These are phyloP conservation scores for Temnothorax nylanderi DNA, from an alignment of 1,140 invertebrate species.

Conservation along the genomic window DNA sequence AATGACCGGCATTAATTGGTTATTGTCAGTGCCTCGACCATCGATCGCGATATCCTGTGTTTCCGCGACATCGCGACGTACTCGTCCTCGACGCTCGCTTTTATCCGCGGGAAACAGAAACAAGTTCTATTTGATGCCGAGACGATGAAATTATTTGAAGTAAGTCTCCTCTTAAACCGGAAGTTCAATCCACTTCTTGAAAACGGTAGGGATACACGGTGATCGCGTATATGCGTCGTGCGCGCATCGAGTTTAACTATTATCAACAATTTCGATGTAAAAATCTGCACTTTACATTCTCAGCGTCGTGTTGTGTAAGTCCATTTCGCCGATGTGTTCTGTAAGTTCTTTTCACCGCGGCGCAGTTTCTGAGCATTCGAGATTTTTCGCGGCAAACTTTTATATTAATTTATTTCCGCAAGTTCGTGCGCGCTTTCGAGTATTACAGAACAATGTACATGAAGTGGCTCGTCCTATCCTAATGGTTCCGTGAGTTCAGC, in stretches of 20 bases:
- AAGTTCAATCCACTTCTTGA: background rate
- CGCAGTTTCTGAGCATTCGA: background rate
- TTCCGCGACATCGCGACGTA: background rate
- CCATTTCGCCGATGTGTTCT: background rate
- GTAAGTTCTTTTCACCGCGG: background rate
- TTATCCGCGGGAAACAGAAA: background rate
- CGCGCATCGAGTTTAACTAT: background rate
- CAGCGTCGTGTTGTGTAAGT: background rate
- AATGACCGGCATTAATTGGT: constrained; percentile 73
- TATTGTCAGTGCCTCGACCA: constrained; percentile 64
- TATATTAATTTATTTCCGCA: constrained; percentile 27
- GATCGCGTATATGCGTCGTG: background rate
- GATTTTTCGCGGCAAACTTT: background rate
- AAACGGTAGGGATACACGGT: background rate
- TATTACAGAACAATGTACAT: background rate
- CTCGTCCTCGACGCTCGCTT: background rate
- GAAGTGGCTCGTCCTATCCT: background rate
- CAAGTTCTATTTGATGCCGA: background rate
- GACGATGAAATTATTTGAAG: background rate
- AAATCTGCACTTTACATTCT: constrained; percentile 34
- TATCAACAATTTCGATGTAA: constrained; percentile 14
- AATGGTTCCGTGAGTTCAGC: background rate
- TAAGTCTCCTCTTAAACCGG: background rate
- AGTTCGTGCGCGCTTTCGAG: background rate
- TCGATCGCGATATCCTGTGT: constrained; percentile 45